Conservation (phyloP, 2,797 vertebrate species). For the Bucorvus abyssinicus region DNA sequence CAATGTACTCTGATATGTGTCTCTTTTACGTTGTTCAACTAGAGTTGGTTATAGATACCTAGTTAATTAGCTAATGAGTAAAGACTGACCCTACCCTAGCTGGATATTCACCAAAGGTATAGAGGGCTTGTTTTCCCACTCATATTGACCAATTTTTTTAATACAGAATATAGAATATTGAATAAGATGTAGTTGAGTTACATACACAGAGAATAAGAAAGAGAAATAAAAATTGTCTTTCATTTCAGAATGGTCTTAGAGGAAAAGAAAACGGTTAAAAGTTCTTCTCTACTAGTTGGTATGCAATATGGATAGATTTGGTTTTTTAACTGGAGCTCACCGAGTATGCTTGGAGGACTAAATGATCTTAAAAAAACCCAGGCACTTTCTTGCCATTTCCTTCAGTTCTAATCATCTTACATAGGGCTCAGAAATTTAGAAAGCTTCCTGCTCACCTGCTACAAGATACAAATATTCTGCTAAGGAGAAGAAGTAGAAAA, state of each 20-base stretch:
- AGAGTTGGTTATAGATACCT: background rate
- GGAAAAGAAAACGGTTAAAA: background rate
- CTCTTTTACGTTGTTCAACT: background rate
- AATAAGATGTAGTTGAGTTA: background rate
- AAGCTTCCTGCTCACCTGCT: conserved; percentile 14
- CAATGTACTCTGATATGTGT: background rate
- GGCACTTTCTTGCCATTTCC: background rate
- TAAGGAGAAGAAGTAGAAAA: conserved; percentile 11
- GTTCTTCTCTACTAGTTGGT: background rate
- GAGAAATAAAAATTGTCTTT: background rate
- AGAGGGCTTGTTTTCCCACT: background rate
- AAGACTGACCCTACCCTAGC: background rate
- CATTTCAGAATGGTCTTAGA: background rate
- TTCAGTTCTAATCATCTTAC: conserved; percentile 9
- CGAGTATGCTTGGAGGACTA: background rate
- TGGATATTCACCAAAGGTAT: background rate
- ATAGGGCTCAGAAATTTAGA: conserved; percentile 9
- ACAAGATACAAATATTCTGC: conserved; percentile 12
- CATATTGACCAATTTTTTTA: background rate
- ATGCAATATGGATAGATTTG: background rate
- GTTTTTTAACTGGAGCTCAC: background rate
- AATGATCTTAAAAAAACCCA: background rate
- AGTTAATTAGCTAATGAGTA: background rate
- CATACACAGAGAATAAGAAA: background rate
- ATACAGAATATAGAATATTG: no score